Conservation (phyloP, 2,113 vertebrate species). For the Oncorhynchus tshawytscha region DNA sequence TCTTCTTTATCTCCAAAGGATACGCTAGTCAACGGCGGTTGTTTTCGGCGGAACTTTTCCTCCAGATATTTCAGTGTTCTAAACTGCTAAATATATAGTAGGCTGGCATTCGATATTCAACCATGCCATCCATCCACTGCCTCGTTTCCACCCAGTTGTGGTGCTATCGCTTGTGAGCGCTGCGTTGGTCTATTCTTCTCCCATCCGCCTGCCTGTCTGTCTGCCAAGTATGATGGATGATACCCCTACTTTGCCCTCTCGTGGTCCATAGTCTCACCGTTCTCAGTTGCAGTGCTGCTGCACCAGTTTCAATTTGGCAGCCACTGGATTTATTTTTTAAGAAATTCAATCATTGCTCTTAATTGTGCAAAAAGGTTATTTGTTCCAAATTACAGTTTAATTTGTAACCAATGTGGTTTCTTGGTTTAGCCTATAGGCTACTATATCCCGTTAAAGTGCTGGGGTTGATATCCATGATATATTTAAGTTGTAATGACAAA, state of each 20-base stretch:
- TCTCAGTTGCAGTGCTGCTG: no score
- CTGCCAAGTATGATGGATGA: constrained; percentile 13
- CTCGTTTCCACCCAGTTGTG: constrained; percentile 11
- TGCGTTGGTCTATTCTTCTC: constrained; percentile 9
- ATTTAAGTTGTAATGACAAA: no score
- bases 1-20: not conserved
- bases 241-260: not conserved
- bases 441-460: no score
- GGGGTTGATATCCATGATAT: no score
- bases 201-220: constrained; percentile 19
- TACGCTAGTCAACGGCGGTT: no score
- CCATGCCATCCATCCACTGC: constrained; percentile 50
- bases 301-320: no score
- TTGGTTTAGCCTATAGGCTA: no score
- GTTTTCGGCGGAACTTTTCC: constrained; percentile 14
- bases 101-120: not conserved
- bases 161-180: not conserved
- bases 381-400: no score
- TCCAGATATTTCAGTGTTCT: not conserved
- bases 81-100: constrained; percentile 8
- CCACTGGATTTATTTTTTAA: no score
- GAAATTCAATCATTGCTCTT: no score
- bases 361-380: no score
- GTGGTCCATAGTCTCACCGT: not conserved
- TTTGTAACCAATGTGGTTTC: no score